These are phyloP conservation scores for Tinea trinotella DNA, from an alignment of 2,888 invertebrate genomes.

Conservation along the genomic window DNA sequence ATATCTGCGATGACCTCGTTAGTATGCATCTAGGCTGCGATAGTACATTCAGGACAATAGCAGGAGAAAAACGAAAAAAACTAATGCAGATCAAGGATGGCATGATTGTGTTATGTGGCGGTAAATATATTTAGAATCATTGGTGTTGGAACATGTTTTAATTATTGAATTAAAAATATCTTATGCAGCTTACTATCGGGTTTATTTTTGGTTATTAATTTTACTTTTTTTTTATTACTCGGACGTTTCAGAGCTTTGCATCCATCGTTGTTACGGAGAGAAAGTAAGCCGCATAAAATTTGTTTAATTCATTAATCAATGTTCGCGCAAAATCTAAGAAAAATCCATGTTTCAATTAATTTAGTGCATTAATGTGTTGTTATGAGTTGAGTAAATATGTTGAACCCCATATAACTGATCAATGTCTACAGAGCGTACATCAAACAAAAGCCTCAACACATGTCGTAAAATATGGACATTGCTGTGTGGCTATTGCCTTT, in stretches of 20 bases:
- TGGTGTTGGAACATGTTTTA: too few relatives aligned
- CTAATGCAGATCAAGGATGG: slow-evolving; percentile 15
- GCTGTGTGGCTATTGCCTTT: slow-evolving; percentile 25
- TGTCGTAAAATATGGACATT: slow-evolving; percentile 13
- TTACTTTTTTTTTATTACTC: too few relatives aligned
- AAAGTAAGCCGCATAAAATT: too few relatives aligned
- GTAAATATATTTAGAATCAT: not conserved
- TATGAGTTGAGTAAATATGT: not conserved
- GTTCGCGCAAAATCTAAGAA: too few relatives aligned
- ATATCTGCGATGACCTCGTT: slow-evolving; percentile 6
- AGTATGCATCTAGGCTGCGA: not conserved
- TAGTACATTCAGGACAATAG: slow-evolving; percentile 1
- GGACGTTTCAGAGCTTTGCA: too few relatives aligned
- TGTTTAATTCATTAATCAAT: too few relatives aligned
- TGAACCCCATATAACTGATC: slow-evolving; percentile 6
- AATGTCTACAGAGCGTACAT: slow-evolving; percentile 8
- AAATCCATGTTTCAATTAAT: too few relatives aligned
- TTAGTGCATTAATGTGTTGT: not conserved
- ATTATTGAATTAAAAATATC: too few relatives aligned
- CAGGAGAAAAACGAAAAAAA: slow-evolving; percentile 9
- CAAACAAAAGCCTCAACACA: slow-evolving; percentile 4
- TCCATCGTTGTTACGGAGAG: too few relatives aligned
- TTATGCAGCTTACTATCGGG: too few relatives aligned
- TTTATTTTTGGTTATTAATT: too few relatives aligned
- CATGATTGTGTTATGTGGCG: not conserved